Conservation (phyloP, 2,888 invertebrate species). For the Drosophila pseudotalamancana region DNA sequence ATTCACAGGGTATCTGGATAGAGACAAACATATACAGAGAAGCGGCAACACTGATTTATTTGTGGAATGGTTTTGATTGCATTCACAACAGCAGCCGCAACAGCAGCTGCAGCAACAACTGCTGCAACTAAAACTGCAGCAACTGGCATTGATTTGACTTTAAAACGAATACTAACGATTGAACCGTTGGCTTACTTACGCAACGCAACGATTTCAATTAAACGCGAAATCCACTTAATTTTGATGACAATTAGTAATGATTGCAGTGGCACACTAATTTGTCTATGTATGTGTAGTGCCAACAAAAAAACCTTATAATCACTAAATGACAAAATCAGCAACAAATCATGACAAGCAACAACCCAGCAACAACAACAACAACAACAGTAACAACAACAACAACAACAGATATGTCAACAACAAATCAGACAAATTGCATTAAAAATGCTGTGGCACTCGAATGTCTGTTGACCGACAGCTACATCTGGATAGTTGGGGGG, state of each 20-base stretch:
- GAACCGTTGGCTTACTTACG: slow-evolving; percentile 10
- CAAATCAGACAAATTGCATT: slow-evolving; percentile 80
- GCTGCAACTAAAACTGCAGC: slow-evolving; percentile 25
- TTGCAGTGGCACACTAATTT: slow-evolving; percentile 43
- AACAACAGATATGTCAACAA: slow-evolving; percentile 69
- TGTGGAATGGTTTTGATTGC: slow-evolving; percentile 11
- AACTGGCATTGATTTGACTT: slow-evolving; percentile 55
- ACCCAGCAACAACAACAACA: slow-evolving; percentile 23
- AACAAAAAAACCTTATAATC: slow-evolving; percentile 53
- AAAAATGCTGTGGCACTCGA: slow-evolving; percentile 76
- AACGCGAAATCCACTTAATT: slow-evolving; percentile 74
- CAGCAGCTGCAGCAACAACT: background rate
- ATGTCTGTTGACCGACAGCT: slow-evolving; percentile 61
- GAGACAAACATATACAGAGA: no score
- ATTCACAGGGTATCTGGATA: no score
- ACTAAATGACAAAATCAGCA: slow-evolving; percentile 80
- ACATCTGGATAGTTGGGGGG: slow-evolving; percentile 20
- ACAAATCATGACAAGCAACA: slow-evolving; percentile 75
- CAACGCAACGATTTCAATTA: slow-evolving; percentile 67
- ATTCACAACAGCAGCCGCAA: background rate
- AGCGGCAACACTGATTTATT: slow-evolving; percentile 10
- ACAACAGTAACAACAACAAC: slow-evolving; percentile 42
- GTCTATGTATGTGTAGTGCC: slow-evolving; percentile 7
- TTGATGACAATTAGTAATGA: slow-evolving; percentile 75
- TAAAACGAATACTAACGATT: slow-evolving; percentile 42